Evolutionary conservation across 1,140 invertebrate species (phyloP), one percentile per base, ranked within the genome.

Genomic region (Trichonephila clavata): DNA sequence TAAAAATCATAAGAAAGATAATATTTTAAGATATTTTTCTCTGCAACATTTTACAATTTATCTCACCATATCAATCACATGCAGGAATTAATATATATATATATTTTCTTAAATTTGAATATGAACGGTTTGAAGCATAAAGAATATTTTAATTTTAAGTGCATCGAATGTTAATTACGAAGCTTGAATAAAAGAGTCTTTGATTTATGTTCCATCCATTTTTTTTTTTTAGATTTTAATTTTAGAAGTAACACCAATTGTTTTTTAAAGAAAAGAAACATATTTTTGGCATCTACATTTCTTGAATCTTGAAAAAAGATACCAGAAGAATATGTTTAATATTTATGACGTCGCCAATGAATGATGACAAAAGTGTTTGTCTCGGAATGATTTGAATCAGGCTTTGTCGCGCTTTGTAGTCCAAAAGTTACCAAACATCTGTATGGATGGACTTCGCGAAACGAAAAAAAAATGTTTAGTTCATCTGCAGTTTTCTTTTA

Each of bases 281-380:
- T 59, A 83, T 50, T 57, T 83, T 59, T 43, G 43, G 21, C 43
- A n/a, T 83, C 0, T 57, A 10, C 24, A 50, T 59, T 21, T 83
- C 20, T 77, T 39, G n/a, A 83, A 18, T 57, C 81, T 21, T 14
- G 81, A 83, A 83, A 83, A 21, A 57, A 83, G 81, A 83, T 83
- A 83, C 81, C 21, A 43, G 27, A 86, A 86, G 27, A 60, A 86
- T 59, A 86, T 86, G 71, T 77, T 86, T 39, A 86, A 86, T 61
- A 83, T 50, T 86, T 8, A 32, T 77, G 60, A 24, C 50, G 8
- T 24, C 43, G 27, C 6, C 57, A 89, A 1, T 13, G 39, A 57
- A 89, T 77, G 71, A 89, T 68, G 65, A 89, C 87, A 89, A 77
- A 89, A 89, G 27, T 50, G n/a, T 39, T 77, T 77, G 87, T 71